These are phyloP conservation scores for Phrynocephalus forsythii DNA, from an alignment of 2,797 vertebrate species.

Conservation along the genomic window DNA sequence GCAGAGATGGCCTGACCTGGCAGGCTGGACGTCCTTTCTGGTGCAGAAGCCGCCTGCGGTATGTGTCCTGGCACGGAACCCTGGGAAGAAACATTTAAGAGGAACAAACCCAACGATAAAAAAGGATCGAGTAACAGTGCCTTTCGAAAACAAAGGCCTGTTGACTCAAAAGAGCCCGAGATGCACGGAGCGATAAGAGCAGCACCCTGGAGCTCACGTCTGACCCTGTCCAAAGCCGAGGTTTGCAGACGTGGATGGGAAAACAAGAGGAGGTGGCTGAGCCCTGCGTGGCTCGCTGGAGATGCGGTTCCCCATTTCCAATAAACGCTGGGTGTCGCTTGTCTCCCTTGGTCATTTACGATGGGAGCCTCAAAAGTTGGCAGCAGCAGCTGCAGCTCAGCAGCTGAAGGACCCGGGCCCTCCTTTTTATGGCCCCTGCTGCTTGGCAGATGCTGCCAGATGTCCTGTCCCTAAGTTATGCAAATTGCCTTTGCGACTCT, in stretches of 20 bases:
- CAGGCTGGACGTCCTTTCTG: not conserved
- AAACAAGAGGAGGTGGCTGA: not conserved
- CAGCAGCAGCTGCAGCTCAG: not conserved
- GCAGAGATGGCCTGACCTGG: not conserved
- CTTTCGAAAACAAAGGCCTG: conserved; percentile 64
- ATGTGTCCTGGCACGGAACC: conserved; percentile 53
- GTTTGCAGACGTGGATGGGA: not conserved
- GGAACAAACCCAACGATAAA: conserved; percentile 65
- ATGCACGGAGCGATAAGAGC: conserved; percentile 15
- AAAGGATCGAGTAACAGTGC: conserved; percentile 59
- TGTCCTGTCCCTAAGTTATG: conserved; percentile 36
- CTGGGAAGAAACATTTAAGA: conserved; percentile 13
- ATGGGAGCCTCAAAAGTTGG: conserved; percentile 40
- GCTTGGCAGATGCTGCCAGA: conserved; percentile 52
- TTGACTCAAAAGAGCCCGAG: conserved; percentile 6
- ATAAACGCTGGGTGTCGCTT: not conserved
- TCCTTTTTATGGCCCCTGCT: not conserved
- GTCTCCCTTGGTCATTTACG: conserved; percentile 26
- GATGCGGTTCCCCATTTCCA: not conserved
- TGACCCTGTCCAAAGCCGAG: not conserved
- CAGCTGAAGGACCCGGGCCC: conserved; percentile 50
- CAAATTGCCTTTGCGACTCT: not conserved
- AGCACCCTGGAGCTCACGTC: not conserved
- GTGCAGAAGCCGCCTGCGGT: conserved; percentile 39
- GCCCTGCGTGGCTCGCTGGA: too few relatives aligned